Percentiles rank a stretch among this genome's conserved stretches.
Evolutionary conservation across 2,888 invertebrate species (phyloP).

Genomic region (Phengaris alcon): DNA sequence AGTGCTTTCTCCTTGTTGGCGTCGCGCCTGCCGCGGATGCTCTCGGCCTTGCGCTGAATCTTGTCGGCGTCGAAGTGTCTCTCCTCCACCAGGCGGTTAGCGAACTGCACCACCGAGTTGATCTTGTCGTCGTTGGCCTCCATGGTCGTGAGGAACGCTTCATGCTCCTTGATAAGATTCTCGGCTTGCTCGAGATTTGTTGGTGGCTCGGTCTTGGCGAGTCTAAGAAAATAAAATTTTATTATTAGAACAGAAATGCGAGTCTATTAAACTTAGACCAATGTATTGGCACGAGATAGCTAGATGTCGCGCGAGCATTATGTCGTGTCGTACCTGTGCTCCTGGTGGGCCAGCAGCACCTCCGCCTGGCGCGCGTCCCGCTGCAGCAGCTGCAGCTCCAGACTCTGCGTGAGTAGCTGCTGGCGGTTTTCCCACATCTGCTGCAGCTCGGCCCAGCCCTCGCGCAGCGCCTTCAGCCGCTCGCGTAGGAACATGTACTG

Average conservation of each 20-base stretch:
- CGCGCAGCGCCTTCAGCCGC: conserved; percentile 97
- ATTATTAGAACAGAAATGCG: too few relatives aligned
- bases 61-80: conserved; percentile 98
- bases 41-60: conserved; percentile 96
- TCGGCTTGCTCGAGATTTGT: conserved; percentile 98
- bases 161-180: conserved; percentile 97
- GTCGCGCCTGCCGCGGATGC: conserved; percentile 92
- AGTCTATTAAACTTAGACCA: too few relatives aligned
- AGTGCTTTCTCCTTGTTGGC: conserved; percentile 94
- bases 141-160: conserved; percentile 99
- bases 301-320: too few relatives aligned
- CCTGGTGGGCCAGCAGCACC: conserved; percentile 98
- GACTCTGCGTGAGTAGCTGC: conserved; percentile 94
- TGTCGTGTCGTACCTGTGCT: conserved; percentile 83
- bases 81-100: conserved; percentile 92
- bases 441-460: conserved; percentile 99
- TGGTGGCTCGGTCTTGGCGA: conserved; percentile 97
- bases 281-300: too few relatives aligned
- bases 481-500: conserved; percentile 99
- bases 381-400: conserved; percentile 96
- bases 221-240: conserved; percentile 47
- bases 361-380: conserved; percentile 98
- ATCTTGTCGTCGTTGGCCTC: conserved; percentile 99
- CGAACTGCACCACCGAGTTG: conserved; percentile 96
- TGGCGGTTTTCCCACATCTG: conserved; percentile 99